Evolutionary conservation across 2,113 vertebrate species (phyloP).

Genomic region (Australoheros scitulus): DNA sequence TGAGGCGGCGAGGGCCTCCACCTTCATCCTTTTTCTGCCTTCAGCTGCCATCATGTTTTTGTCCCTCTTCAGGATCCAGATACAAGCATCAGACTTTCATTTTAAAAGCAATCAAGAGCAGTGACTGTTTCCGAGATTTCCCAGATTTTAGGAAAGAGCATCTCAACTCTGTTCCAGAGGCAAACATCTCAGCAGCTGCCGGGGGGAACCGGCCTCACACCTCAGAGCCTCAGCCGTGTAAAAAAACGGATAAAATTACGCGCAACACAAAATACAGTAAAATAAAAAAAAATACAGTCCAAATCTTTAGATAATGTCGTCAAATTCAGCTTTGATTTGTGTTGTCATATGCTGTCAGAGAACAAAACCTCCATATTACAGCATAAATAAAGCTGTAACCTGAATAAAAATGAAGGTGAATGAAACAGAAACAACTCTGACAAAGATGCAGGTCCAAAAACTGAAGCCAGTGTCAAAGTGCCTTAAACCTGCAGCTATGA

Average conservation of each 20-base stretch:
- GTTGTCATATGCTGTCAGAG: background rate
- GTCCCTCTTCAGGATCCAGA: background rate
- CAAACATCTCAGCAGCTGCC: background rate
- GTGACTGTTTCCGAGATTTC: background rate
- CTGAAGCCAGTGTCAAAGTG: background rate
- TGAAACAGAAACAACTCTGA: too few species aligned
- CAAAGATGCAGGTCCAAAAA: too few species aligned
- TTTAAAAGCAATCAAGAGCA: background rate
- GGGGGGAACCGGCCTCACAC: too few species aligned
- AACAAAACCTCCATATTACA: background rate
- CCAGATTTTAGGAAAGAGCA: too few species aligned
- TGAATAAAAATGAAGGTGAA: too few species aligned
- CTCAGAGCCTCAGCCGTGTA: background rate
- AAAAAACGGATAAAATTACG: too few species aligned
- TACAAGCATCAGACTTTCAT: background rate
- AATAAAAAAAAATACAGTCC: background rate
- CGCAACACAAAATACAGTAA: background rate
- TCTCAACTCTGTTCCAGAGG: too few species aligned
- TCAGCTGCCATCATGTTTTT: background rate
- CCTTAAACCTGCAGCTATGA: background rate
- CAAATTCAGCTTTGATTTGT: background rate
- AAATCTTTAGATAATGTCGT: background rate
- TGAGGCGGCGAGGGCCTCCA: constrained; percentile 58
- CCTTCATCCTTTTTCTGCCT: background rate
- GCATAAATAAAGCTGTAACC: background rate